These are phyloP conservation scores for Stenurella melanura DNA, from an alignment of 2,888 invertebrate species.

Conservation along the genomic window DNA sequence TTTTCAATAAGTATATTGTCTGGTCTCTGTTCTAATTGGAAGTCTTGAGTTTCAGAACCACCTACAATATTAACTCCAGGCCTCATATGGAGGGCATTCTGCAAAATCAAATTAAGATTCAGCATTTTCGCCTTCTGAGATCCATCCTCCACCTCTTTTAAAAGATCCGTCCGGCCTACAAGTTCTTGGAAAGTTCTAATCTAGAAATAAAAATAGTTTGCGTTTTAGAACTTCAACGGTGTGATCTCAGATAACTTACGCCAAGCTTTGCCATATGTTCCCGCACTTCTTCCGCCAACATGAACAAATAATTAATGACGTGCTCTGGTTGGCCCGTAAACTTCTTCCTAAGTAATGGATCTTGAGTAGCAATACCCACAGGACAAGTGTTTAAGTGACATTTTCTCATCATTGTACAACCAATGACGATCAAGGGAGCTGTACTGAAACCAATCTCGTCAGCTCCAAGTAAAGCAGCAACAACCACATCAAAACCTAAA, in stretches of 20 bases:
- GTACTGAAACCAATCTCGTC: constrained; percentile 99
- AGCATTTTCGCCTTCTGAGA: constrained; percentile 88
- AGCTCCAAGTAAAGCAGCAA: constrained; percentile 96
- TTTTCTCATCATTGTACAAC: constrained; percentile 99
- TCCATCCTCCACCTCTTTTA: constrained; percentile 83
- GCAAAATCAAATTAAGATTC: constrained; percentile 89
- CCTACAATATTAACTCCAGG: constrained; percentile 94
- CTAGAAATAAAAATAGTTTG: constrained; percentile 52
- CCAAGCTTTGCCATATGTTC: constrained; percentile 94
- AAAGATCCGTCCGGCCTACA: constrained; percentile 92
- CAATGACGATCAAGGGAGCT: constrained; percentile 97
- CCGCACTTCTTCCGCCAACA: constrained; percentile 98
- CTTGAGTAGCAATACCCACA: constrained; percentile 99
- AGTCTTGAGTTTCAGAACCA: constrained; percentile 88
- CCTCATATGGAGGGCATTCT: constrained; percentile 91
- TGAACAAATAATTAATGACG: constrained; percentile 97
- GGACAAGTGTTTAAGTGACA: constrained; percentile 99
- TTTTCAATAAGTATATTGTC: constrained; percentile 87
- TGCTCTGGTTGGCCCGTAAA: constrained; percentile 98
- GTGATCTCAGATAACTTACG: constrained; percentile 76
- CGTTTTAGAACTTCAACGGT: background rate
- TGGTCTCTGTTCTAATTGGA: constrained; percentile 88
- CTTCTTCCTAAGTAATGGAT: constrained; percentile 94
- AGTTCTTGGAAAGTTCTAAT: constrained; percentile 78
- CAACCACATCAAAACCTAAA: constrained; percentile 92